Evolutionary conservation across 2,113 vertebrate genomes (phyloP), one percentile per base, ranked within the genome.

Genomic region (Corythornis cristatus): DNA sequence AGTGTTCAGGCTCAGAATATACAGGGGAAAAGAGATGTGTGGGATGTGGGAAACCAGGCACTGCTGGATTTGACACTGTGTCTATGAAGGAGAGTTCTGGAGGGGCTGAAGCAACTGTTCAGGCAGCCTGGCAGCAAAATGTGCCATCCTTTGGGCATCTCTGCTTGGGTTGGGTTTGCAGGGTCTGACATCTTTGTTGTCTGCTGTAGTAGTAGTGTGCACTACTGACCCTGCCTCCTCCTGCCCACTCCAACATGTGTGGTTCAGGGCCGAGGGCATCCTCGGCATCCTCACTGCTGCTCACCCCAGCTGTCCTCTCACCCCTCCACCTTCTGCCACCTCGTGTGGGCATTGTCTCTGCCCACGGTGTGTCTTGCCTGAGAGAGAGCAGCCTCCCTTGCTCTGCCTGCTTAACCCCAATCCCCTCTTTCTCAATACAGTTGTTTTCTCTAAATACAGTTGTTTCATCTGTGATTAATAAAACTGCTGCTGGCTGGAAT

Each of bases 381-480:
- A 45, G 65, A 54, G 68, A 23, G 11, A 54, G 51, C 78, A 89
- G 43, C 73, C 79, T 25, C 43, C 33, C 35, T 11, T 28, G 12
- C 23, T 62, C 26, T 58, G 42, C 45, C 13, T 60, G 31, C 31
- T 64, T 43, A 66, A 80, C 28, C n/a, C 9, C 4, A 18, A 19
- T 42, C 21, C 21, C 37, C 14, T 37, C 23, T 57, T 35, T 60
- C 25, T 25, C n/a, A 51, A 23, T 37, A 37, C 37, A 37, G 37
- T 37, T 37, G 37, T 37, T 37, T 37, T 9, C 42, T 9, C n/a
- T 18, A 31, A 31, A 77, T 17, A 5, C 18, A 51, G 48, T 18
- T 65, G 75, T 74, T 96, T 93, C 83, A 96, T 74, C 92, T 67
- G 8, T 37, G 65, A 86, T 94, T 95, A 93, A 96, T 94, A 92